These are phyloP conservation scores for Coracopsis vasa DNA, from an alignment of 2,113 vertebrate genomes.

Conservation along the genomic window DNA sequence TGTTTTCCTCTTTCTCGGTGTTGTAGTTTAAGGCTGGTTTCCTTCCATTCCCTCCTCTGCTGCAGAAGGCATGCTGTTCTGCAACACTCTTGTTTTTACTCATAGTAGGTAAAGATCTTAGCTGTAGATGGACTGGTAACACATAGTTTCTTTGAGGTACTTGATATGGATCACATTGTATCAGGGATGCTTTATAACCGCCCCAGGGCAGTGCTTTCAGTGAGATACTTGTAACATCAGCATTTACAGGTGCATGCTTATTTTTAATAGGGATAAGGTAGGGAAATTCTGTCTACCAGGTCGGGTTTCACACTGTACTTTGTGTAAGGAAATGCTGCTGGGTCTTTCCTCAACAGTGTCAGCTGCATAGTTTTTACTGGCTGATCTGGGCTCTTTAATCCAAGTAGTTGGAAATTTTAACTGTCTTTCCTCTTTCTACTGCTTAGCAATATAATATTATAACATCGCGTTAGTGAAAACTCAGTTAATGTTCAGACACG, in stretches of 20 bases:
- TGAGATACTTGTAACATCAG: background rate
- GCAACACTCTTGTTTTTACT: background rate
- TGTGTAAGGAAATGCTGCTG: background rate
- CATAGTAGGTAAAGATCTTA: background rate
- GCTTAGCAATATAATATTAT: background rate
- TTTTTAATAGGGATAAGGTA: background rate
- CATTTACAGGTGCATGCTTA: background rate
- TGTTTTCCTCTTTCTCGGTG: background rate
- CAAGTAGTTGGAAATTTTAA: background rate
- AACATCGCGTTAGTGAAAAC: background rate
- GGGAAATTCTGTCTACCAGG: background rate
- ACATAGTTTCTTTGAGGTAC: background rate
- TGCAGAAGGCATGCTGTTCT: background rate
- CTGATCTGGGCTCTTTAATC: background rate
- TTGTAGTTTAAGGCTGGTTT: background rate
- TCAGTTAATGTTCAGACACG: background rate
- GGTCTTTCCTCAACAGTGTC: background rate
- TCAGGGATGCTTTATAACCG: background rate
- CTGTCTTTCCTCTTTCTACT: background rate
- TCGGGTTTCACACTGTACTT: background rate
- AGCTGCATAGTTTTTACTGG: background rate
- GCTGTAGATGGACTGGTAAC: background rate
- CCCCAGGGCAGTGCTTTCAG: background rate
- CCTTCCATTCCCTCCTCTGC: background rate
- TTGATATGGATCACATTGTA: background rate